Base-by-base conservation (phyloP, 2,888 invertebrate species). In the Pyrochroa serraticornis region DNA sequence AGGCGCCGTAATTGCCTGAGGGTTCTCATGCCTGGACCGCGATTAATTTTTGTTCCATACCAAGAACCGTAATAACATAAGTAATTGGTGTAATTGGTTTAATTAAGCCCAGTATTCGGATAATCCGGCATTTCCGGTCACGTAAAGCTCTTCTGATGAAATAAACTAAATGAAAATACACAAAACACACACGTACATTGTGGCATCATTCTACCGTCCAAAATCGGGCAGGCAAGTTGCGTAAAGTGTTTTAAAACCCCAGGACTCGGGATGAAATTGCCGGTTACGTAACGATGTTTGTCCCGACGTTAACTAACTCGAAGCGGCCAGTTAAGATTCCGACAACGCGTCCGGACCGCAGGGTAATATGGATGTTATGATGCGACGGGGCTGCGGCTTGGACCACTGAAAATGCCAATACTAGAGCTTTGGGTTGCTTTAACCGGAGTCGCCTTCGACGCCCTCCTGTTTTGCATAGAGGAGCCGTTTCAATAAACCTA, bases 401-500 rank as follows among this genome's bases (percentile, higher is more conserved):
- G 47, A 54, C 9, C 41, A 36, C 36, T 45, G 45, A 31, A 37
- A 30, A 31, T 13, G 14, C 22, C 44, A 52, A 36, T 10, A 45
- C 47, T 37, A 7, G 36, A 35, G 36, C n/a, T n/a, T 44, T 42
- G 9, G 52, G 50, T 22, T 38, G 22, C 22, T 5, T 22, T 22
- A 22, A 22, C 31, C 44, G 50, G 14, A 14, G 32, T 7, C 36
- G 31, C 13, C 14, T 13, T 9, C 9, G 8, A 31, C 30, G 6
- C 42, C n/a, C 50, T 37, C 37, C 47, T 35, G n/a, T 41, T 54
- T 51, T 48, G 39, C 51, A 57, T 60, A 60, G 47, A 48, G 38
- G 34, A 47, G 13, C 49, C 47, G 45, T 60, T 60, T 53, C 60
- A 57, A 60, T 60, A 57, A 60, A 60, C 52, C 57, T 47, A 56